Percentiles rank a stretch among this genome's conserved stretches.
Evolutionary conservation across 2,113 vertebrate genomes (phyloP).

Genomic region (Morone chrysops): DNA sequence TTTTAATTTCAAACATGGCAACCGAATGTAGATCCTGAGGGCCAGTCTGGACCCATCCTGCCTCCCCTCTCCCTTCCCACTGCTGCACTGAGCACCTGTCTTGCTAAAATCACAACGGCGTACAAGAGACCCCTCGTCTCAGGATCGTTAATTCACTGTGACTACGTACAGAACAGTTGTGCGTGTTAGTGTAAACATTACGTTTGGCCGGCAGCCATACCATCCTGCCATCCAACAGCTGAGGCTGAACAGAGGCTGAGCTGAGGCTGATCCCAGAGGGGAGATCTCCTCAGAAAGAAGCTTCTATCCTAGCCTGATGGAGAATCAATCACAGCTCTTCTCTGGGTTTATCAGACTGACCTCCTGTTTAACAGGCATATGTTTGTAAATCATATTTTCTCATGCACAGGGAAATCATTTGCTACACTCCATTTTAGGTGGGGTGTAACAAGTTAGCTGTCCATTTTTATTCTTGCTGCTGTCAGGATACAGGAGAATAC

Average conservation of each 20-base stretch:
- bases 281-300: conserved; percentile 18
- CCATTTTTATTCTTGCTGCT: background rate
- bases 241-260: conserved; percentile 64
- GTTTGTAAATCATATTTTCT: conserved; percentile 25
- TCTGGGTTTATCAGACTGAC: background rate
- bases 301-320: conserved; percentile 48
- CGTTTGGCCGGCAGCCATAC: conserved; percentile 66
- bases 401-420: conserved; percentile 9
- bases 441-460: background rate
- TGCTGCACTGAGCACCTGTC: conserved; percentile 62
- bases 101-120: conserved; percentile 45
- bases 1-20: conserved; percentile 35
- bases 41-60: conserved; percentile 5
- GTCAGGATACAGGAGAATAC: background rate
- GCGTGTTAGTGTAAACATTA: conserved; percentile 75
- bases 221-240: conserved; percentile 70
- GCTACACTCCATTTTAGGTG: background rate
- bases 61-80: conserved; percentile 41
- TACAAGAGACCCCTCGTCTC: conserved; percentile 41
- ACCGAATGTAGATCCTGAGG: conserved; percentile 34
- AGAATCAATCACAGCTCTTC: conserved; percentile 45
- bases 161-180: conserved; percentile 71
- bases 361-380: conserved; percentile 26
- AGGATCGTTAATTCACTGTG: conserved; percentile 55
- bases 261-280: conserved; percentile 32